Evolutionary conservation across 1,140 invertebrate species (phyloP), one percentile per base, ranked within the genome.

Genomic region (Macrotrachela quadricornifera): DNA sequence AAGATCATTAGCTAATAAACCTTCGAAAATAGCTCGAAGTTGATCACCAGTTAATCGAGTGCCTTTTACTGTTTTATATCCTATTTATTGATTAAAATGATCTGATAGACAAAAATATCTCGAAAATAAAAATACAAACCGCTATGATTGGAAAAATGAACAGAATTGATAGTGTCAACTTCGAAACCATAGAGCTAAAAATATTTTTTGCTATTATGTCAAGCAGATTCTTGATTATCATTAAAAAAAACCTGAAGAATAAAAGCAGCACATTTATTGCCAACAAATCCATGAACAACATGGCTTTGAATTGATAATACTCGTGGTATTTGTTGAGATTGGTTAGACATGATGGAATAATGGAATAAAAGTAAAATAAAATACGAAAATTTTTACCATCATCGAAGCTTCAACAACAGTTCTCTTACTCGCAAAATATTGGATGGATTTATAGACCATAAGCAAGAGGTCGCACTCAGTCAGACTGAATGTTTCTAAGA

Each of bases 291-390:
- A 58, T 79, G 82, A 8, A 96, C 90, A 21, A 96, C 90, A 72
- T 95, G 86, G 69, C 87, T 94, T 73, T 96, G 91, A 59, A 96
- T 91, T 1, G 88, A 92, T 36, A 95, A 73, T 48, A 96, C 82
- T 4, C 21, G 21, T 30, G 21, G 21, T 30, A 30, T 30, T 30
- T 8, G 21, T 4, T 30, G 2, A 30, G 21, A 30, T 30, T 2
- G 2, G 8, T 30, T 30, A 8, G 21, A 30, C 21, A 30, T 30
- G 8, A 4, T 30, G 8, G 8, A 30, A 4, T 8, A 30, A 30
- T 30, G 3, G 21, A 30, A 30, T 30, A 30, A 30, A 30, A 4
- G 8, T 8, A 30, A 2, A 30, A 30, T 8, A 30, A 2, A 30
- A 30, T 30, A 30, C 21, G 21, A 30, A 30, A 30, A 30, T 8